These are phyloP conservation scores for Cyclophora albipunctata DNA, from an alignment of 2,888 invertebrate species.

Conservation along the genomic window DNA sequence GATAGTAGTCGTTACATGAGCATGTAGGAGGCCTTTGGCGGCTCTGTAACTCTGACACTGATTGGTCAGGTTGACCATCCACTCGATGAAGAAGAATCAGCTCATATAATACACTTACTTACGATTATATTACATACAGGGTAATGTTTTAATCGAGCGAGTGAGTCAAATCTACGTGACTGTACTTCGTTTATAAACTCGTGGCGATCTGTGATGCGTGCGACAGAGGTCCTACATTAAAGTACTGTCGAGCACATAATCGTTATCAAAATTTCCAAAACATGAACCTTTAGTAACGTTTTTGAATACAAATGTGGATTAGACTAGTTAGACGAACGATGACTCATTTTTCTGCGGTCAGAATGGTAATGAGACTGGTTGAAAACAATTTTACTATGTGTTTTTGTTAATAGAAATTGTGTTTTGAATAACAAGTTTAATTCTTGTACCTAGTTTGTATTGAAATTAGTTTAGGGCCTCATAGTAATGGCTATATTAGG, in stretches of 20 bases:
- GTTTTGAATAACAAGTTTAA: conserved; percentile 8
- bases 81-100: no score
- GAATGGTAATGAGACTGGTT: conserved; percentile 14
- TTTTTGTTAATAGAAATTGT: conserved; percentile 8
- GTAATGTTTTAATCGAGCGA: conserved; percentile 2
- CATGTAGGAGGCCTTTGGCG: no score
- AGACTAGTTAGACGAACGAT: conserved; percentile 1
- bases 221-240: conserved; percentile 36
- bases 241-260: conserved; percentile 47
- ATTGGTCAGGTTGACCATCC: no score
- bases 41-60: no score
- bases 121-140: conserved; percentile 8
- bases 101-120: no score
- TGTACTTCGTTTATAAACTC: conserved; percentile 40
- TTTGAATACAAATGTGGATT: conserved; percentile 39
- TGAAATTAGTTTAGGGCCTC: no score
- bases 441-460: background rate
- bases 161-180: conserved; percentile 53
- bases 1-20: no score
- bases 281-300: conserved; percentile 26
- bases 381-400: conserved; percentile 4
- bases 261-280: conserved; percentile 45
- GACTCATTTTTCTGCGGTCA: conserved; percentile 4
- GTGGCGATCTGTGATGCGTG: conserved; percentile 41
- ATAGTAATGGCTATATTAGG: no score